A percentile compares a stretch with the other conserved stretches of the same genome.
These are phyloP conservation scores for Neodontobutis hainanensis DNA, from an alignment of 2,113 vertebrate genomes.

Conservation along the genomic window DNA sequence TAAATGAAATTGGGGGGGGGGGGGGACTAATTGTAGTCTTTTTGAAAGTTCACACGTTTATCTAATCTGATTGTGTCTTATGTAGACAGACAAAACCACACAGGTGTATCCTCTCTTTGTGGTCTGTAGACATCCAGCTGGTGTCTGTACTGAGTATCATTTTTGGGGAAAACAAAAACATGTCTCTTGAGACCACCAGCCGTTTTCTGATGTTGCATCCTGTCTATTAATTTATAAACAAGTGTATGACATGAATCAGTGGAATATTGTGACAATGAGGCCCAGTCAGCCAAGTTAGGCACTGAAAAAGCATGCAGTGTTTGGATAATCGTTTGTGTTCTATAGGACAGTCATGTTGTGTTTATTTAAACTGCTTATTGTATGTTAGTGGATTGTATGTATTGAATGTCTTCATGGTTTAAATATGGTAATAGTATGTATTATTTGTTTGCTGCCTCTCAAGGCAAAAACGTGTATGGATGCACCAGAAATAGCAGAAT, in stretches of 20 bases:
- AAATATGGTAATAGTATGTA: background rate
- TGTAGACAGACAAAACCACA: slow-evolving; percentile 7
- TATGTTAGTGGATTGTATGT: background rate
- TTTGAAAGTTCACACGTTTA: background rate
- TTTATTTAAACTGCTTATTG: background rate
- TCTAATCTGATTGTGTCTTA: slow-evolving; percentile 27
- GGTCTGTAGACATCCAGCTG: slow-evolving; percentile 42
- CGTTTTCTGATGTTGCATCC: slow-evolving; percentile 2
- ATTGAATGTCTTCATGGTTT: slow-evolving; percentile 5
- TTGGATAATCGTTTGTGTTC: background rate
- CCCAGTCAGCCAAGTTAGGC: background rate
- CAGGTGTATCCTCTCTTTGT: slow-evolving; percentile 49
- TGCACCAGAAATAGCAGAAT: slow-evolving; percentile 25
- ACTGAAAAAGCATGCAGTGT: slow-evolving; percentile 2
- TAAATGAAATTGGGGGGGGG: background rate
- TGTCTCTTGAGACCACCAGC: slow-evolving; percentile 5
- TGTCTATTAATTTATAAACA: background rate
- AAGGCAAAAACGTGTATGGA: background rate
- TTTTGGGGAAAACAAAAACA: slow-evolving; percentile 10
- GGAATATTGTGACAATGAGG: slow-evolving; percentile 4
- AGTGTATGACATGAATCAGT: background rate
- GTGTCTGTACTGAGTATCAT: slow-evolving; percentile 13
- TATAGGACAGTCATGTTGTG: background rate
- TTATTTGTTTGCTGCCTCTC: background rate
- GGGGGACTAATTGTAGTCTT: background rate